Base-by-base conservation (phyloP, 1,140 invertebrate genomes). In the Pristionchus pacificus region DNA sequence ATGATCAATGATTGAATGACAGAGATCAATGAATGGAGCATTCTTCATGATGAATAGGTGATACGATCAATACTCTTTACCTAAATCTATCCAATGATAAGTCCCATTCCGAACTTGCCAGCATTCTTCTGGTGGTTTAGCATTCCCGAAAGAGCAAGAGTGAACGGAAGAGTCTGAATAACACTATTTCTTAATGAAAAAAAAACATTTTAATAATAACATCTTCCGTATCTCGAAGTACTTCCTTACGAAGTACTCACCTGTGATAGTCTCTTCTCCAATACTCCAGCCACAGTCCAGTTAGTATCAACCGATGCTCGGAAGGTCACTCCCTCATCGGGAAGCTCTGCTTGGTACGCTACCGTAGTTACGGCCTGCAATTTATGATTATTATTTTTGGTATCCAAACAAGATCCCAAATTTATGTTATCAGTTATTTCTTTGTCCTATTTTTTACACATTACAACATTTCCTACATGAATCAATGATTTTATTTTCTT, bases 271-370 rank as follows among this genome's bases (percentile, higher is more conserved):
- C 93, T 91, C 87, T 97, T 95, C 85, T 98, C 95, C 76, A 98
- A 85, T 0, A 95, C 91, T 1, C 91, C 94, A 68, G 91, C 92
- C 38, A 97, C 90, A 70, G 90, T 93, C 93, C 93, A 97, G 85
- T 97, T 97, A 62, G 92, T 92, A 85, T 98, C 95, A 57, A 95
- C 86, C 83, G 80, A 91, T 90, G 79, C 92, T 90, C 90, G 91
- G 84, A 98, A 95, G 10, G 91, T 89, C 75, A 96, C 87, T 85
- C 96, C 93, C 60, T 93, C 93, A 85, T 95, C 96, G 25, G 94
- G 93, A 84, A 98, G 87, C 86, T 97, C 95, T 66, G 96, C 88
- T 86, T 98, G 94, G 86, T 98, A 98, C 25, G 91, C 95, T 76
- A 98, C 88, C 0, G 92, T 92, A 33, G 92, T 92, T n/a, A 91